A percentile compares a stretch with the other conserved stretches of the same genome.
phyloP scores from a whole-genome alignment of 2,113 vertebrate genomes.

The Heptranchias perlo region DNA sequence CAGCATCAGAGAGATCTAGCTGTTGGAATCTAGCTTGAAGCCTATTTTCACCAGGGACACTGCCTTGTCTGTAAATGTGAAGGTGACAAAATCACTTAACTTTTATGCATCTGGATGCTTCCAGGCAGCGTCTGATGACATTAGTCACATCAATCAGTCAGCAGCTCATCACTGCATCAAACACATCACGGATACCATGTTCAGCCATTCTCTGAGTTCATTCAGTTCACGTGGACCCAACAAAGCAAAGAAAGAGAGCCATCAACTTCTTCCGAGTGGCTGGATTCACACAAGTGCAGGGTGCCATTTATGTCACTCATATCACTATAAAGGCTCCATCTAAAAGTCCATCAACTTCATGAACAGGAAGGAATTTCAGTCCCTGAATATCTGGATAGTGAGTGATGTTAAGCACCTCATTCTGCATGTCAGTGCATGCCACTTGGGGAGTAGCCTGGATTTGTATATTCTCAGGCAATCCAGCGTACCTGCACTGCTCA shows the following conservation, averaged over 20 bases:
- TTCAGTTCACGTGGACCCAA: constrained; percentile 3
- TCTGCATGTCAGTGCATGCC: too few relatives aligned
- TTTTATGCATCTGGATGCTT: neutral
- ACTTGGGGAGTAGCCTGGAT: too few relatives aligned
- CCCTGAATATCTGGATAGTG: too few relatives aligned
- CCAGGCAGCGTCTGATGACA: neutral
- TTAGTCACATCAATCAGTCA: neutral
- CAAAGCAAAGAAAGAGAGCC: neutral
- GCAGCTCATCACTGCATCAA: neutral
- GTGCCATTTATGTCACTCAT: neutral
- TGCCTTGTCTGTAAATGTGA: neutral
- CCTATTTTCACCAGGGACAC: neutral
- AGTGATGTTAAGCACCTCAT: too few relatives aligned
- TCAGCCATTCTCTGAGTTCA: neutral
- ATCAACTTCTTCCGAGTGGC: neutral
- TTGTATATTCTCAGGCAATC: too few relatives aligned
- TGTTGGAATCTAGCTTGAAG: neutral
- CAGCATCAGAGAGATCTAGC: neutral
- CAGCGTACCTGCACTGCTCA: too few relatives aligned
- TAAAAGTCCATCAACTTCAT: too few relatives aligned
- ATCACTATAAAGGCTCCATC: too few relatives aligned
- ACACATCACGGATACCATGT: neutral
- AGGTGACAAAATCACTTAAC: neutral
- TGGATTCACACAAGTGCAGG: neutral
- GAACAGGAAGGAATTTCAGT: too few relatives aligned